Conservation (phyloP, 2,888 invertebrate genomes). For the Orgyia antiqua region DNA sequence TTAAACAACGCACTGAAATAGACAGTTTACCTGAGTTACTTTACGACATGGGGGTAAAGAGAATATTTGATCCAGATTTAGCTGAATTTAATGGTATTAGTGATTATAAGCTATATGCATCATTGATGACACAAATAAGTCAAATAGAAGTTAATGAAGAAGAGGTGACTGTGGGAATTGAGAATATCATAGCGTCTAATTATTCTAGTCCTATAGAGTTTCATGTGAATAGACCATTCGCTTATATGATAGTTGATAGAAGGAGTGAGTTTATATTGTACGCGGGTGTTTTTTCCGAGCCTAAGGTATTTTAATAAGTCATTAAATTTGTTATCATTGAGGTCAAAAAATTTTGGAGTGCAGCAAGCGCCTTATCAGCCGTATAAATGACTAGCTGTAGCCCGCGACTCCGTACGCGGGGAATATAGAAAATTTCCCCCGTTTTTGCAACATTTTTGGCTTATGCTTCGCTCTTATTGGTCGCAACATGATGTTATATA, state of each 20-base stretch:
- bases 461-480: too few relatives aligned
- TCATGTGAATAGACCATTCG: slow-evolving; percentile 45
- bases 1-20: slow-evolving; percentile 38
- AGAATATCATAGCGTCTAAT: slow-evolving; percentile 17
- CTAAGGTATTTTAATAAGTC: slow-evolving; percentile 16
- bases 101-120: slow-evolving; percentile 39
- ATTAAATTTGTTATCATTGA: too few relatives aligned
- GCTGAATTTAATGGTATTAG: slow-evolving; percentile 47
- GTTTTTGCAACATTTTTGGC: too few relatives aligned
- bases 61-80: slow-evolving; percentile 43
- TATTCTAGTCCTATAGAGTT: slow-evolving; percentile 31
- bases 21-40: slow-evolving; percentile 49
- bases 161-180: slow-evolving; percentile 34
- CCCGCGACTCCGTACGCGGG: too few relatives aligned
- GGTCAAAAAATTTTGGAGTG: too few relatives aligned
- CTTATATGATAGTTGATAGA: slow-evolving; percentile 47
- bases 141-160: slow-evolving; percentile 47
- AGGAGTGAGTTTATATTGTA: slow-evolving; percentile 48
- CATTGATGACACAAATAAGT: slow-evolving; percentile 45
- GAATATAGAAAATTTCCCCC: too few relatives aligned
- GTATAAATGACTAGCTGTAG: too few relatives aligned
- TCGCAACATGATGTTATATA: too few relatives aligned
- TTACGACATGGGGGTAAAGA: slow-evolving; percentile 51
- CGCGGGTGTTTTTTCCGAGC: slow-evolving; percentile 48
- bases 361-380: too few relatives aligned